A percentile compares a stretch with the other conserved stretches of the same genome.
Conservation (phyloP, 2,797 vertebrate species). For the Acropternis orthonyx region DNA sequence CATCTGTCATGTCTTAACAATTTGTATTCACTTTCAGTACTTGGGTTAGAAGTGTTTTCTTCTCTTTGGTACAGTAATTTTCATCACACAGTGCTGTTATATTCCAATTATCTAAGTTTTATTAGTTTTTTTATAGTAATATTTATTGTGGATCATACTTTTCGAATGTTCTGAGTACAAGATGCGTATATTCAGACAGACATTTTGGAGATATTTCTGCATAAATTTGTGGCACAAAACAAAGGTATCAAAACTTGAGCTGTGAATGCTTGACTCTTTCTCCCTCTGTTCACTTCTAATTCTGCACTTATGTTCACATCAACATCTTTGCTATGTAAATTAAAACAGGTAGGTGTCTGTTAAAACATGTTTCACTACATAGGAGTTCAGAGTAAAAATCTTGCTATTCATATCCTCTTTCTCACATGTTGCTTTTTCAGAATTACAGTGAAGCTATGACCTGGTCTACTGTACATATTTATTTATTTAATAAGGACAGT, state of each 20-base stretch:
- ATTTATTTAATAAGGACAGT: not conserved
- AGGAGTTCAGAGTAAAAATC: not conserved
- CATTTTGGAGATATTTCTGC: not conserved
- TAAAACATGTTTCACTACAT: not conserved
- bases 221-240: not conserved
- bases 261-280: not conserved
- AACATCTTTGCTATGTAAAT: not conserved
- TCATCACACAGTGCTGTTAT: not conserved
- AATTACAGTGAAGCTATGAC: not conserved
- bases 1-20: constrained; percentile 48
- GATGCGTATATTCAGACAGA: not conserved
- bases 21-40: not conserved
- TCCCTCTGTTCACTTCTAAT: not conserved
- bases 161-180: not conserved
- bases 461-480: not conserved
- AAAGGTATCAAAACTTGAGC: not conserved
- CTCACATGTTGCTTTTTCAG: not conserved
- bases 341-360: not conserved
- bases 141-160: not conserved
- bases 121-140: not conserved
- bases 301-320: not conserved
- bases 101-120: not conserved
- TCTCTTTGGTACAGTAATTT: not conserved
- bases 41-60: not conserved
- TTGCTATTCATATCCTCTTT: not conserved